These are phyloP conservation scores for Hemicordylus capensis DNA, from an alignment of 2,113 vertebrate genomes.

Conservation along the genomic window DNA sequence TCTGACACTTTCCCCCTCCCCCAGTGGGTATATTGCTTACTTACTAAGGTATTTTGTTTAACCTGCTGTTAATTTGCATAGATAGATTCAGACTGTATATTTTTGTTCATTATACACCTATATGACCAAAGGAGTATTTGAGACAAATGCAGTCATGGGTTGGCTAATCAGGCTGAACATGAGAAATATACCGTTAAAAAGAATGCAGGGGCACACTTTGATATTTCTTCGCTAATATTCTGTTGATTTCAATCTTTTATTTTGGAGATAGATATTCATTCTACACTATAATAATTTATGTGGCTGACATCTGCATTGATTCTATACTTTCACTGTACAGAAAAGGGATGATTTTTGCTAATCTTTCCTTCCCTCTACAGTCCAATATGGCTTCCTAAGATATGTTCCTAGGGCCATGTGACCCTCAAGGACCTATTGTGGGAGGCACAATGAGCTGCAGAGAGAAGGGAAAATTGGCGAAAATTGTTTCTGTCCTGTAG, in stretches of 20 bases:
- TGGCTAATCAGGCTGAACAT: background rate
- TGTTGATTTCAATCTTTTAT: conserved; percentile 43
- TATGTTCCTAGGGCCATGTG: no score
- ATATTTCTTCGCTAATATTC: background rate
- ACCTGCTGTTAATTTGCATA: background rate
- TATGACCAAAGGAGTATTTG: conserved; percentile 44
- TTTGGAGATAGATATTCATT: no score
- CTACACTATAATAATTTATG: conserved; percentile 40
- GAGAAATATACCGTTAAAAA: background rate
- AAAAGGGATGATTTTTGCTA: no score
- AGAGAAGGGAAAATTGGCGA: no score
- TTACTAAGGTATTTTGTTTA: background rate
- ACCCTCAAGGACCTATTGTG: no score
- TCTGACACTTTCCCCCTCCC: background rate
- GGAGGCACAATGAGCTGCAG: no score
- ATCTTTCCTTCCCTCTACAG: no score
- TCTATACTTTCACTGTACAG: no score
- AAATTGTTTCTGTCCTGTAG: no score
- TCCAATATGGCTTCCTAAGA: no score
- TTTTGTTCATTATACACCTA: background rate
- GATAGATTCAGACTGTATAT: background rate
- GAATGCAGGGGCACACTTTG: background rate
- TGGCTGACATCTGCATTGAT: no score
- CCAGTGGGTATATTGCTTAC: background rate
- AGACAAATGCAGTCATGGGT: background rate